A percentile compares a stretch with the other conserved stretches of the same genome.
Evolutionary conservation across 1,140 invertebrate species (phyloP).

Genomic region (Geopemphigus sp.): DNA sequence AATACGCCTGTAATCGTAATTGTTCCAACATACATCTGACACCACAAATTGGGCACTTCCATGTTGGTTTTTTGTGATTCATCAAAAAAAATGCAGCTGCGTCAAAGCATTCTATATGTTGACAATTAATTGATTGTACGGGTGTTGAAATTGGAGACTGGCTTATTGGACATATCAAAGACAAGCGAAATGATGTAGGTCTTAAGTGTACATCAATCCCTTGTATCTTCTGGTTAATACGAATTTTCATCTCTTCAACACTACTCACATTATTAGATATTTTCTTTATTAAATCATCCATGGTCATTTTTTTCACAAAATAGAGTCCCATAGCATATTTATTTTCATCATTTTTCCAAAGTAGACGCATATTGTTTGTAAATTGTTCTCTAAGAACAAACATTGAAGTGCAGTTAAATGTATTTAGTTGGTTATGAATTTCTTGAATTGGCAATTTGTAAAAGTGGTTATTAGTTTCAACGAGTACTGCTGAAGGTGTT

Average conservation of each 20-base stretch:
- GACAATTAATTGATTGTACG: slow-evolving; percentile 83
- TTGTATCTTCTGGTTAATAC: neutral
- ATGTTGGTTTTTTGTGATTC: slow-evolving; percentile 97
- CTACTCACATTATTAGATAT: slow-evolving; percentile 83
- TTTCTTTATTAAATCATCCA: slow-evolving; percentile 74
- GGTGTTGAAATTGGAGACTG: slow-evolving; percentile 93
- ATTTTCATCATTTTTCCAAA: slow-evolving; percentile 82
- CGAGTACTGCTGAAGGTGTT: neutral
- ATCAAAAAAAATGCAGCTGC: slow-evolving; percentile 92
- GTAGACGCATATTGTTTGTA: too few species aligned
- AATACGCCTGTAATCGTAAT: slow-evolving; percentile 28
- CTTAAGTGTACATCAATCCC: slow-evolving; percentile 24
- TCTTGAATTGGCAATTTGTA: slow-evolving; percentile 85
- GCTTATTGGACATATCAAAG: slow-evolving; percentile 73
- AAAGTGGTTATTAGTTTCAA: slow-evolving; percentile 63
- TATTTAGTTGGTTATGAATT: too few species aligned
- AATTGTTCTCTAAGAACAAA: too few species aligned
- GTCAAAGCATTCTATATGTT: slow-evolving; percentile 97
- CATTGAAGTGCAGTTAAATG: slow-evolving; percentile 86
- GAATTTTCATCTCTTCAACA: slow-evolving; percentile 75
- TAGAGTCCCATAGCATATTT: slow-evolving; percentile 81
- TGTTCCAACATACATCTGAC: slow-evolving; percentile 57
- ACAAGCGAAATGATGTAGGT: slow-evolving; percentile 30
- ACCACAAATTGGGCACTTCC: slow-evolving; percentile 97
- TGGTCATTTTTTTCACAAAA: slow-evolving; percentile 82